Percentiles rank a stretch among this genome's conserved stretches.
phyloP scores from a whole-genome alignment of 2,888 invertebrate genomes.

The Iselma pallidipennis region DNA sequence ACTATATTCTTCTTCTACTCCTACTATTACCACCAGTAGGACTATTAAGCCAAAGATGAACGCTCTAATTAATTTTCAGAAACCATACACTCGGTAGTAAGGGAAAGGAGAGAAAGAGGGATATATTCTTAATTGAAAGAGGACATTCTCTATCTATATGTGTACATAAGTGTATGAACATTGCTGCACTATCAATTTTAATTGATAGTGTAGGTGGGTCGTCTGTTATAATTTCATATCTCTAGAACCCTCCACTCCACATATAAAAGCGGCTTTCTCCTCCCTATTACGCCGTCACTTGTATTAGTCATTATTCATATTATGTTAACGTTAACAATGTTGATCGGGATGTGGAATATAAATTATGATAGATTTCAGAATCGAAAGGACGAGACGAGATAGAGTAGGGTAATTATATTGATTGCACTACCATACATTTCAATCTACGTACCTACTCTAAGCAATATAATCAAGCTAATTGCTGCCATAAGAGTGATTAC shows the following conservation, averaged over 20 bases:
- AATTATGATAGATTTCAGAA: constrained; percentile 23
- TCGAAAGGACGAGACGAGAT: too few species aligned
- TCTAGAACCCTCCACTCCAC: too few species aligned
- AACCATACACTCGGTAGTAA: background rate
- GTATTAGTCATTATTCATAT: constrained; percentile 17
- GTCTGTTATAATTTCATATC: too few species aligned
- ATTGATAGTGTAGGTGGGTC: too few species aligned
- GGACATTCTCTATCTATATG: background rate
- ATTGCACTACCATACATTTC: too few species aligned
- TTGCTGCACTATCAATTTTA: background rate
- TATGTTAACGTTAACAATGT: constrained; percentile 11
- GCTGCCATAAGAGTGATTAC: background rate
- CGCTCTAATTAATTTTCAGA: background rate
- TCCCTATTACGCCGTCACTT: background rate
- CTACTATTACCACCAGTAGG: too few species aligned
- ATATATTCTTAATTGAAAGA: background rate
- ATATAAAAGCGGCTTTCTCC: background rate
- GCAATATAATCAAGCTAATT: background rate
- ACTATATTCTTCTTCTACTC: too few species aligned
- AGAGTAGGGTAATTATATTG: too few species aligned
- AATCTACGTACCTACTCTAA: too few species aligned
- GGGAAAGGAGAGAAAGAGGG: background rate
- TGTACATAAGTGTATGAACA: background rate
- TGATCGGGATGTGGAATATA: constrained; percentile 18
- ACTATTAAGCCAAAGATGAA: background rate